phyloP scores from a whole-genome alignment of 2,113 vertebrate species.

The Gambusia holbrooki region DNA sequence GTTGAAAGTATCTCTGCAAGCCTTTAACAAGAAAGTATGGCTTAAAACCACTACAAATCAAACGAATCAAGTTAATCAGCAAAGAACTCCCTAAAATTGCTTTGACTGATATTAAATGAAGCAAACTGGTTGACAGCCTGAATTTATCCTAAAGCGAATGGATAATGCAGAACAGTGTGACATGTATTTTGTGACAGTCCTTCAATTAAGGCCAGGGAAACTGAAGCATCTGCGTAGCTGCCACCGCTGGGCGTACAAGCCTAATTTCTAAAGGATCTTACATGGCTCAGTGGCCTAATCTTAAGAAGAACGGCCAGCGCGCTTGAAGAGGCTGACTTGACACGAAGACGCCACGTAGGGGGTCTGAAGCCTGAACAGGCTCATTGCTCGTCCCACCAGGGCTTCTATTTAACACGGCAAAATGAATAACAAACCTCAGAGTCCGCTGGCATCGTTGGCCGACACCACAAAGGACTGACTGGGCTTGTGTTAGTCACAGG shows the following conservation, averaged over 20 bases:
- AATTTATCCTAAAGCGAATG: not conserved
- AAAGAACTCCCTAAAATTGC: not conserved
- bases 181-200: slow-evolving; percentile 2
- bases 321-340: slow-evolving; percentile 57
- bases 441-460: not conserved
- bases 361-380: slow-evolving; percentile 20
- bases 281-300: slow-evolving; percentile 40
- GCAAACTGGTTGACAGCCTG: not conserved
- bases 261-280: slow-evolving; percentile 28
- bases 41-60: slow-evolving; percentile 12
- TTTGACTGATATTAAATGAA: slow-evolving; percentile 4
- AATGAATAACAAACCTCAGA: slow-evolving; percentile 6
- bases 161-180: not conserved
- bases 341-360: slow-evolving; percentile 13
- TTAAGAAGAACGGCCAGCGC: slow-evolving; percentile 36
- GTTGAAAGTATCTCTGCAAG: slow-evolving; percentile 42
- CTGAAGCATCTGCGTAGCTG: slow-evolving; percentile 5
- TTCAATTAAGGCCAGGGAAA: slow-evolving; percentile 1
- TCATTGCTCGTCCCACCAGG: slow-evolving; percentile 26
- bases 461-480: not conserved
- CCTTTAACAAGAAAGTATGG: slow-evolving; percentile 51
- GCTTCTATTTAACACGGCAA: slow-evolving; percentile 4
- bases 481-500: not conserved
- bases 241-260: slow-evolving; percentile 5
- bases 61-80: slow-evolving; percentile 28